Conservation (phyloP, 35 echinoderm and acorn worm genomes). For the Heliocidaris erythrogramma region DNA sequence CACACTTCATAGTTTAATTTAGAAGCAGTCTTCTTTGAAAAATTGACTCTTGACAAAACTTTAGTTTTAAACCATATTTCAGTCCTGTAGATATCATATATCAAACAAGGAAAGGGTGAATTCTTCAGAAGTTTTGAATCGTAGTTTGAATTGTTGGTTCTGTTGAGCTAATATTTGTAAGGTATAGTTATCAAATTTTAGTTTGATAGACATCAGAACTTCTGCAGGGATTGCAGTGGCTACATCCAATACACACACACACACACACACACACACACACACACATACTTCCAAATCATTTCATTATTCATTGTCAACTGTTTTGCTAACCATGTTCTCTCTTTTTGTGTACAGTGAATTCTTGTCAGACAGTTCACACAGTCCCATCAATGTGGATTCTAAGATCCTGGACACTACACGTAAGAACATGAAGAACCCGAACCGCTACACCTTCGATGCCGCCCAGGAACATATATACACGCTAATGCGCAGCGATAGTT, state of each 20-base stretch:
- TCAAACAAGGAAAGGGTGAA: neutral
- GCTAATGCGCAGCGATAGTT: conserved; percentile 97
- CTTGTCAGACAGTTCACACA: conserved; percentile 85
- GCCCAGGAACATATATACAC: conserved; percentile 97
- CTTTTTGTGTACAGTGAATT: conserved; percentile 75
- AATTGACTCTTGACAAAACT: neutral
- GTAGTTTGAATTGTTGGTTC: neutral
- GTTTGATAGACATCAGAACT: neutral
- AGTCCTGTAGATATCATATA: neutral
- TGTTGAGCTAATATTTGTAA: neutral
- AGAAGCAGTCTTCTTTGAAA: neutral
- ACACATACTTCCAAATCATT: neutral
- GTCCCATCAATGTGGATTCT: conserved; percentile 98
- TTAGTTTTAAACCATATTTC: neutral
- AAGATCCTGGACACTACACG: conserved; percentile 81
- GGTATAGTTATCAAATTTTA: neutral
- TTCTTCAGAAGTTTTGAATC: neutral
- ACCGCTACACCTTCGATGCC: conserved; percentile 92
- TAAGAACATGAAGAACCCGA: conserved; percentile 91
- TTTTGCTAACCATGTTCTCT: neutral
- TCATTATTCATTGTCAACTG: neutral
- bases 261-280: neutral
- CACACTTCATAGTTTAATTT: neutral
- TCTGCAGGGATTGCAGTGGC: neutral
- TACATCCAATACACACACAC: neutral